Evolutionary conservation across 2,888 invertebrate genomes (phyloP).

Genomic region (Margaritifera margaritifera): DNA sequence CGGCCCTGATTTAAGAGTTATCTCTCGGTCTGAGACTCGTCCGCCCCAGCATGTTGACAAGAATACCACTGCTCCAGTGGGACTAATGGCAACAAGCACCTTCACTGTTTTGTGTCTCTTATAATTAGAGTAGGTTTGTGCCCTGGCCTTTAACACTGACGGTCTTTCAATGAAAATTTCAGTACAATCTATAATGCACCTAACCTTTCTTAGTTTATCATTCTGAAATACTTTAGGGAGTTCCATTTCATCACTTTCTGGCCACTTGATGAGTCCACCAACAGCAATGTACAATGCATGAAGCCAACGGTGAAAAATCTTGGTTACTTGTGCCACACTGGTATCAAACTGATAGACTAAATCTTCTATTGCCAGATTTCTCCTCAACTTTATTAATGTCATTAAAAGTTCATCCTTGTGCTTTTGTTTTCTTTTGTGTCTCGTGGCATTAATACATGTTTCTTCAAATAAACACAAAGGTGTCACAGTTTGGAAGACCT

Average conservation of each 20-base stretch:
- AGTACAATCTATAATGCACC: slow-evolving; percentile 6
- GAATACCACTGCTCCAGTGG: not conserved
- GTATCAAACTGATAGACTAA: slow-evolving; percentile 3
- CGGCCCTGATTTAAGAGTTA: no score
- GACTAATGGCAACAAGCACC: slow-evolving; percentile 4
- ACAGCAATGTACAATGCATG: no score
- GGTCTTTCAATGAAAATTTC: no score
- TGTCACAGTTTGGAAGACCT: slow-evolving; percentile 1
- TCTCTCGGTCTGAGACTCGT: no score
- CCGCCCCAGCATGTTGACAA: no score
- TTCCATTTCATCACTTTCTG: slow-evolving; percentile 2
- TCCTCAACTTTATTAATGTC: slow-evolving; percentile 4
- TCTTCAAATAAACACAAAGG: not conserved
- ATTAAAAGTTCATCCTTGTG: slow-evolving; percentile 6
- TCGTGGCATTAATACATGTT: not conserved
- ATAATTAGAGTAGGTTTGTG: slow-evolving; percentile 8
- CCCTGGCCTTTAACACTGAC: slow-evolving; percentile 5
- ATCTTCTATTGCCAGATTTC: slow-evolving; percentile 5
- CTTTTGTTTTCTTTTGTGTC: slow-evolving; percentile 3
- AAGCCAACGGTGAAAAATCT: no score
- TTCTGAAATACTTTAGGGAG: slow-evolving; percentile 3
- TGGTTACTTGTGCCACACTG: no score
- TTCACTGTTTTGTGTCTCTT: slow-evolving; percentile 12
- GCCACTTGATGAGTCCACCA: no score
- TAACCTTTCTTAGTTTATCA: slow-evolving; percentile 4